Percentiles rank a stretch among this genome's conserved stretches.
Conservation (phyloP, 1,140 invertebrate genomes). For the Pteromalus puparum region DNA sequence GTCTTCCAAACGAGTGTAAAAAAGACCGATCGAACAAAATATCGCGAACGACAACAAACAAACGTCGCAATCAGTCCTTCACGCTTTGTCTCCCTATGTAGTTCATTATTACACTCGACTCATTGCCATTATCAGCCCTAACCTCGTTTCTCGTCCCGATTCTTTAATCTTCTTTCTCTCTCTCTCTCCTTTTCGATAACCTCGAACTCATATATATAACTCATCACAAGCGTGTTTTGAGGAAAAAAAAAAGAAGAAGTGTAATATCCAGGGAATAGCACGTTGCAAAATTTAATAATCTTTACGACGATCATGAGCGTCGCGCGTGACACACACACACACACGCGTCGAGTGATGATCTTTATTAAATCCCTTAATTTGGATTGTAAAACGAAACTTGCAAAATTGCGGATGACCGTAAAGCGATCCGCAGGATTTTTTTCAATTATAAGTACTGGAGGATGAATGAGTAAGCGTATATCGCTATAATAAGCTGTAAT, state of each 20-base stretch:
- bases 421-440: neutral
- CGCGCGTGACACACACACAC: neutral
- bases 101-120: neutral
- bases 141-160: conserved; percentile 12
- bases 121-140: neutral
- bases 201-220: neutral
- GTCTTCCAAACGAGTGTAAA: too few relatives aligned
- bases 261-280: too few relatives aligned
- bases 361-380: neutral
- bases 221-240: neutral
- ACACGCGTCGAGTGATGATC: too few relatives aligned
- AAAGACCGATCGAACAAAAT: too few relatives aligned
- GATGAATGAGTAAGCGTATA: neutral
- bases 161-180: conserved; percentile 9
- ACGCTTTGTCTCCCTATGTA: too few relatives aligned
- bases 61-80: too few relatives aligned
- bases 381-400: neutral
- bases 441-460: neutral
- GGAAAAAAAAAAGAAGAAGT: neutral
- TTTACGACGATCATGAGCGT: neutral
- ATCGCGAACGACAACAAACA: too few relatives aligned
- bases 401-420: neutral
- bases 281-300: conserved; percentile 9
- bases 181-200: neutral
- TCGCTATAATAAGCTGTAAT: too few relatives aligned